A percentile compares a stretch with the other conserved stretches of the same genome.
Evolutionary conservation across 2,888 invertebrate genomes (phyloP).

Genomic region (Limnephilus auricula): DNA sequence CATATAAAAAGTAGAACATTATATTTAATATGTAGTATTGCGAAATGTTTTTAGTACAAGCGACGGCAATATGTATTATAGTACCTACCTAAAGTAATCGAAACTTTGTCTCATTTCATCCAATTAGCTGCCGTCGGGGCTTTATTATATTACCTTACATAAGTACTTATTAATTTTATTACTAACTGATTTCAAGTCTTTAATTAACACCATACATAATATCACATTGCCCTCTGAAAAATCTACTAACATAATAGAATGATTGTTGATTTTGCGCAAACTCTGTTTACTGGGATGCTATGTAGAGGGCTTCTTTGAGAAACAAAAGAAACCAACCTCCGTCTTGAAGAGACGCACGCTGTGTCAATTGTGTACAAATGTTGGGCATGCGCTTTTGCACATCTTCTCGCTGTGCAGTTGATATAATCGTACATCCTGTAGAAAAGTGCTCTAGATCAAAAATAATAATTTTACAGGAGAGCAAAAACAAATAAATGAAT

Average conservation of each 20-base stretch:
- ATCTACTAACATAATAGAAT: neutral
- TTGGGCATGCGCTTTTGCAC: too few species aligned
- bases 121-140: neutral
- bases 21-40: neutral
- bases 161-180: neutral
- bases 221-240: neutral
- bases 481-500: too few species aligned
- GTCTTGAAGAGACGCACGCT: too few species aligned
- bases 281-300: too few species aligned
- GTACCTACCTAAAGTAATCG: neutral
- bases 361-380: too few species aligned
- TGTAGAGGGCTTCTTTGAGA: neutral
- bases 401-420: too few species aligned
- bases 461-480: too few species aligned
- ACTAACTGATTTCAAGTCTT: neutral
- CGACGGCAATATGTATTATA: neutral
- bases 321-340: too few species aligned
- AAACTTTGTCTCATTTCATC: neutral
- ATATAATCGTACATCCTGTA: too few species aligned
- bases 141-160: neutral
- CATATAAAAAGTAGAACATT: constrained; percentile 24
- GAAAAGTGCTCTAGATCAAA: too few species aligned
- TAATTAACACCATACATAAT: neutral
- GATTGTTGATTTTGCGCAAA: too few species aligned
- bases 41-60: neutral